phyloP scores from a whole-genome alignment of 2,888 invertebrate genomes.

The Pedicia rivosa region DNA sequence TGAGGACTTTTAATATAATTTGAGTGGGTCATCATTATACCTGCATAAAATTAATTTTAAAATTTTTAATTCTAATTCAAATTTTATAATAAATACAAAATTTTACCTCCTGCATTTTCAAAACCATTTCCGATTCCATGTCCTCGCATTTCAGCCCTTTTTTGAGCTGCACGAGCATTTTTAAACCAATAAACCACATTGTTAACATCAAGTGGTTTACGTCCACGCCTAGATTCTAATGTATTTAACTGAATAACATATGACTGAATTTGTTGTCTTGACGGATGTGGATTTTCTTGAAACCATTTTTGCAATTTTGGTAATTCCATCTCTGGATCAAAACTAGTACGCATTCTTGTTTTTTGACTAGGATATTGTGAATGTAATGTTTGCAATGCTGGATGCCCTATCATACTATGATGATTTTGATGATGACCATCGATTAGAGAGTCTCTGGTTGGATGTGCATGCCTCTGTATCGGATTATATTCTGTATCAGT shows the following conservation, averaged over 20 bases:
- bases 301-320: slow-evolving; percentile 96
- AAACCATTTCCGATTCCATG: slow-evolving; percentile 27
- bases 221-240: slow-evolving; percentile 77
- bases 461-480: slow-evolving; percentile 25
- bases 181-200: slow-evolving; percentile 98
- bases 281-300: slow-evolving; percentile 92
- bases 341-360: slow-evolving; percentile 90
- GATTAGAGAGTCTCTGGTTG: slow-evolving; percentile 18
- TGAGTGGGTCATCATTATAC: slow-evolving; percentile 42
- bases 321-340: slow-evolving; percentile 91
- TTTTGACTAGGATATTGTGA: slow-evolving; percentile 68
- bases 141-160: slow-evolving; percentile 69
- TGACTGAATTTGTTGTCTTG: slow-evolving; percentile 88
- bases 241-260: slow-evolving; percentile 89
- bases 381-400: slow-evolving; percentile 60
- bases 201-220: slow-evolving; percentile 88
- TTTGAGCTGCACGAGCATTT: slow-evolving; percentile 90
- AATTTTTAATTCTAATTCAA: not conserved
- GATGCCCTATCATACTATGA: slow-evolving; percentile 38
- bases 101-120: slow-evolving; percentile 13
- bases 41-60: slow-evolving; percentile 37
- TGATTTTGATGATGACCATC: slow-evolving; percentile 18
- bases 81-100: not conserved
- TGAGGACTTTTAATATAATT: slow-evolving; percentile 50
- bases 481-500: slow-evolving; percentile 17